Evolutionary conservation across 92 coral and sea anemone species (phyloP).

Genomic region (Porites cylindrica): DNA sequence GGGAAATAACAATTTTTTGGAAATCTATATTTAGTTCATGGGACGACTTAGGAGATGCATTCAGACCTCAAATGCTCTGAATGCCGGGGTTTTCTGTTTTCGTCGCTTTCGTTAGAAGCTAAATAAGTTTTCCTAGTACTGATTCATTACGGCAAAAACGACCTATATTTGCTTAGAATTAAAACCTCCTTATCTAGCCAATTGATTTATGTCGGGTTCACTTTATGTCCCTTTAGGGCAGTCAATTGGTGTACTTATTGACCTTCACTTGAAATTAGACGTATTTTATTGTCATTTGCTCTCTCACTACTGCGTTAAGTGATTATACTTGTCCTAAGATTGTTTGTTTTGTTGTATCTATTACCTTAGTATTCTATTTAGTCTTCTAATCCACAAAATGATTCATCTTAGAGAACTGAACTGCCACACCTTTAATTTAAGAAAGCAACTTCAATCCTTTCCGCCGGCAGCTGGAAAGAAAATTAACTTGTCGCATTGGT

Average conservation of each 20-base stretch:
- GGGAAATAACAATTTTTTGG: conserved; percentile 1
- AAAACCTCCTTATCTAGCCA: conserved; percentile 20
- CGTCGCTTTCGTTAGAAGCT: not conserved
- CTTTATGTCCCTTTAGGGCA: conserved; percentile 18
- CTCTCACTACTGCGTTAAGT: not conserved
- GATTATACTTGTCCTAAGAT: not conserved
- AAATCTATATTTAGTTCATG: no score
- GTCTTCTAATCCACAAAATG: not conserved
- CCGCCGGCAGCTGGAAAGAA: not conserved
- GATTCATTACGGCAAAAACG: not conserved
- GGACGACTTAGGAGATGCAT: no score
- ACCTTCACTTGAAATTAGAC: conserved; percentile 26
- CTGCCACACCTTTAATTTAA: not conserved
- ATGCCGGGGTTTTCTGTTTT: not conserved
- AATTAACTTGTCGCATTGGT: conserved; percentile 3
- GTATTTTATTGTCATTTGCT: not conserved
- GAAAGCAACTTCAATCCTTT: not conserved
- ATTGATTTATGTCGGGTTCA: not conserved
- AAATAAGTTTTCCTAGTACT: not conserved
- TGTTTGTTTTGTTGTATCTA: not conserved
- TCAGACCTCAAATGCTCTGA: not conserved
- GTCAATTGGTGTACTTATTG: conserved; percentile 14
- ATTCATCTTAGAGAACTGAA: not conserved
- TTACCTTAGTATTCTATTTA: no score
- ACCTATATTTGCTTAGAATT: not conserved